Conservation (phyloP, 2,888 invertebrate species). For the Eurytoma californica region DNA sequence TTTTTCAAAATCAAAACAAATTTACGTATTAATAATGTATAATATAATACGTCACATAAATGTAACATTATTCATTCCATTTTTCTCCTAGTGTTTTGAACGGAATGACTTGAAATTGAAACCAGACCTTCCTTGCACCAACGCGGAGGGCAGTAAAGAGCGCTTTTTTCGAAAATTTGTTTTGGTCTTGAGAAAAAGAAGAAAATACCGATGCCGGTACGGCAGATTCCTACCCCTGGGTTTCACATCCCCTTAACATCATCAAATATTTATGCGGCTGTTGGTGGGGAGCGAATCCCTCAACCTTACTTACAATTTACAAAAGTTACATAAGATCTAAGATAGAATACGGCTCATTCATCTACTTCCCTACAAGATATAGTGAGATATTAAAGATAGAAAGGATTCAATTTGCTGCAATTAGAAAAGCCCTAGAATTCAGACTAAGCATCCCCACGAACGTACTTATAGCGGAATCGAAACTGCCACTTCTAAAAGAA, state of each 20-base stretch:
- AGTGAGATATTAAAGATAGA: background rate
- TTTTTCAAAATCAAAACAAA: too few relatives aligned
- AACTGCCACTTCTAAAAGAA: background rate
- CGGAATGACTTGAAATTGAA: too few relatives aligned
- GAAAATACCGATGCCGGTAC: too few relatives aligned
- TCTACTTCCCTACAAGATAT: background rate
- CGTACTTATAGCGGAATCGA: background rate
- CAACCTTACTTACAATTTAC: conserved; percentile 8
- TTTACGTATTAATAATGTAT: too few relatives aligned
- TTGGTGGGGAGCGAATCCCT: conserved; percentile 37
- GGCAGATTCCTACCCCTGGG: too few relatives aligned
- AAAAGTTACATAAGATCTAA: conserved; percentile 24
- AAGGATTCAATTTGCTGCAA: background rate
- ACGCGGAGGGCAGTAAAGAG: too few relatives aligned
- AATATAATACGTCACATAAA: too few relatives aligned
- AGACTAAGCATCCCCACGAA: background rate
- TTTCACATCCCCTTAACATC: conserved; percentile 31
- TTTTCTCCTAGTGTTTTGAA: too few relatives aligned
- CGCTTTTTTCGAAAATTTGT: too few relatives aligned
- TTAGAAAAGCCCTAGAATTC: background rate
- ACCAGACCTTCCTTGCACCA: too few relatives aligned
- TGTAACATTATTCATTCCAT: too few relatives aligned
- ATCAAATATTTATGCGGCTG: conserved; percentile 2
- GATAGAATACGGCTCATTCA: conserved; percentile 19
- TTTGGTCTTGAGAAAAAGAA: too few relatives aligned